Evolutionary conservation across 1,140 invertebrate species (phyloP).

Genomic region (Berghia stephanieae): DNA sequence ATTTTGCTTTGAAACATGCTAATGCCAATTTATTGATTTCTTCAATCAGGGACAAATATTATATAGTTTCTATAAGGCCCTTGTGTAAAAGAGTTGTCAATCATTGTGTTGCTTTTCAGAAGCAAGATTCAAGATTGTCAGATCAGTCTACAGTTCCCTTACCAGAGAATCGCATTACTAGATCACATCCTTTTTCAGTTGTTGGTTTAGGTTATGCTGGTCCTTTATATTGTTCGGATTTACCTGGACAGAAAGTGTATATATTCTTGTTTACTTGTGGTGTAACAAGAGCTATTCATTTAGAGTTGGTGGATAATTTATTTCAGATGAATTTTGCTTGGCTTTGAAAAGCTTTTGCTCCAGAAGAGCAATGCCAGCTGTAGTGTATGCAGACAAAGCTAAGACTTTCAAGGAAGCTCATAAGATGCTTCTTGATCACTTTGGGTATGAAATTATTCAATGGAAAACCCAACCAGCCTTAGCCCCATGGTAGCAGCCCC

Average conservation of each 20-base stretch:
- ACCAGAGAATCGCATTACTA: background rate
- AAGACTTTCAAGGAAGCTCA: conserved; percentile 7
- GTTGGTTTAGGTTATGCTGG: conserved; percentile 14
- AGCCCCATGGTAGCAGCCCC: no score
- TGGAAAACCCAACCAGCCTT: no score
- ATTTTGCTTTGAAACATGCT: background rate
- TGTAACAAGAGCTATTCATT: background rate
- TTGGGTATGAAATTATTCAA: no score
- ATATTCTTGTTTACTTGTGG: conserved; percentile 19
- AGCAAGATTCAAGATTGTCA: background rate
- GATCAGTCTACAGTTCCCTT: background rate
- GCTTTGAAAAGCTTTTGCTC: background rate
- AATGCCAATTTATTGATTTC: background rate
- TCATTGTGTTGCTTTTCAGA: background rate
- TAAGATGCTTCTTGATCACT: no score
- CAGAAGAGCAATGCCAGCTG: background rate
- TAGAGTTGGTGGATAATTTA: background rate
- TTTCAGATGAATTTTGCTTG: background rate
- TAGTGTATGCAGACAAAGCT: conserved; percentile 16
- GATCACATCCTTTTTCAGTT: background rate
- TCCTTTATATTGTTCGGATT: conserved; percentile 12
- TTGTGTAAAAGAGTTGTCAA: background rate
- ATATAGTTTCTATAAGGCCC: background rate
- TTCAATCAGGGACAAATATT: background rate
- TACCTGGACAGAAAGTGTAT: conserved; percentile 7